Conservation (phyloP, 1,140 invertebrate species). For the Ceratosolen solmsi region DNA sequence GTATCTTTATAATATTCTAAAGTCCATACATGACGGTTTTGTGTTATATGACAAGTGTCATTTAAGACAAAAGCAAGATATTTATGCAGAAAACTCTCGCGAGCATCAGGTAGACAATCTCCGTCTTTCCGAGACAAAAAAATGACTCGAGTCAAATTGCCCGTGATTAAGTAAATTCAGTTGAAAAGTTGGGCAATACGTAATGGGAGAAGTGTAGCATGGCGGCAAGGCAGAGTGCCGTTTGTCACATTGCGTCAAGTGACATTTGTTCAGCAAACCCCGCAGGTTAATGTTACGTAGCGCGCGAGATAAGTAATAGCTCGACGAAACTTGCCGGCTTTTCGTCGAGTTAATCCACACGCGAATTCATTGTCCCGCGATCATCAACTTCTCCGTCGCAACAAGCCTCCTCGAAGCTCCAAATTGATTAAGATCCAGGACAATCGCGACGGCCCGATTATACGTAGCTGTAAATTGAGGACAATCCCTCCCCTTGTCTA, state of each 20-base stretch:
- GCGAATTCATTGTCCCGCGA: neutral
- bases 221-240: neutral
- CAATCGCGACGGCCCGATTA: slow-evolving; percentile 40
- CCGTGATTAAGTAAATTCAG: neutral
- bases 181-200: too few relatives aligned
- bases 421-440: slow-evolving; percentile 40
- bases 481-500: neutral
- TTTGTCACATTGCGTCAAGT: neutral
- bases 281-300: neutral
- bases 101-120: too few relatives aligned
- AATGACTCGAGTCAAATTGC: neutral
- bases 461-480: slow-evolving; percentile 39
- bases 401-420: neutral
- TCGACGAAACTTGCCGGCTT: too few relatives aligned
- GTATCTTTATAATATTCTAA: too few relatives aligned
- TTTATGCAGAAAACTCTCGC: too few relatives aligned
- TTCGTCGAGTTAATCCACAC: too few relatives aligned
- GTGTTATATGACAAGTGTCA: too few relatives aligned
- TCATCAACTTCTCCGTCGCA: neutral
- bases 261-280: neutral
- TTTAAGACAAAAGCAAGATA: too few relatives aligned
- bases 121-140: too few relatives aligned
- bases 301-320: neutral
- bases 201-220: neutral
- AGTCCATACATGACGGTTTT: too few relatives aligned